Percentiles rank a stretch among this genome's conserved stretches.
Conservation (phyloP, 2,888 invertebrate genomes). For the Acanthococcus lagerstroemiae region DNA sequence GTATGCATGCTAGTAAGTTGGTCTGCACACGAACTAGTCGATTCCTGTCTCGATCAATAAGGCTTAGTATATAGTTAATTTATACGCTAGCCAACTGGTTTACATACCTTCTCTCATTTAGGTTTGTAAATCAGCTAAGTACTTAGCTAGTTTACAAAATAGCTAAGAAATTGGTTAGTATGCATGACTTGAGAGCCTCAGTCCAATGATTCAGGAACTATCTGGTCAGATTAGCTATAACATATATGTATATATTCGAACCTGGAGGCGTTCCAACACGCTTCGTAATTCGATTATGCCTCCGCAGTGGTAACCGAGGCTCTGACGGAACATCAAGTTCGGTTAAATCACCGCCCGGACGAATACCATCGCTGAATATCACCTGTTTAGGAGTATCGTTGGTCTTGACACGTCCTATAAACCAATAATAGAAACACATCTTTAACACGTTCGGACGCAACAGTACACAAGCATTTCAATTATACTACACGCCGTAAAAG, state of each 20-base stretch:
- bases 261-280: constrained; percentile 41
- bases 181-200: too few species aligned
- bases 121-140: too few species aligned
- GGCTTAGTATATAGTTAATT: too few species aligned
- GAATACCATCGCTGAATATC: constrained; percentile 81
- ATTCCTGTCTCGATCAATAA: too few species aligned
- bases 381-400: constrained; percentile 45
- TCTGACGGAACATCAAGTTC: constrained; percentile 60
- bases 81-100: too few species aligned
- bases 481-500: neutral
- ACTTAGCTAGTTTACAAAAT: too few species aligned
- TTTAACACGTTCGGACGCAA: neutral
- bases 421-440: neutral
- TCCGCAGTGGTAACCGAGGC: constrained; percentile 43
- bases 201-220: too few species aligned
- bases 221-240: too few species aligned
- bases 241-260: constrained; percentile 1
- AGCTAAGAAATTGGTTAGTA: too few species aligned
- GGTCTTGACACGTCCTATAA: constrained; percentile 36
- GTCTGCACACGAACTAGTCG: too few species aligned
- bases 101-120: too few species aligned
- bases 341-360: constrained; percentile 75
- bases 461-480: neutral
- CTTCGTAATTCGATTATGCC: constrained; percentile 40
- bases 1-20: too few species aligned